Evolutionary conservation across 2,888 invertebrate species (phyloP), one percentile per base, ranked within the genome.

Genomic region (Octodonta nipae): DNA sequence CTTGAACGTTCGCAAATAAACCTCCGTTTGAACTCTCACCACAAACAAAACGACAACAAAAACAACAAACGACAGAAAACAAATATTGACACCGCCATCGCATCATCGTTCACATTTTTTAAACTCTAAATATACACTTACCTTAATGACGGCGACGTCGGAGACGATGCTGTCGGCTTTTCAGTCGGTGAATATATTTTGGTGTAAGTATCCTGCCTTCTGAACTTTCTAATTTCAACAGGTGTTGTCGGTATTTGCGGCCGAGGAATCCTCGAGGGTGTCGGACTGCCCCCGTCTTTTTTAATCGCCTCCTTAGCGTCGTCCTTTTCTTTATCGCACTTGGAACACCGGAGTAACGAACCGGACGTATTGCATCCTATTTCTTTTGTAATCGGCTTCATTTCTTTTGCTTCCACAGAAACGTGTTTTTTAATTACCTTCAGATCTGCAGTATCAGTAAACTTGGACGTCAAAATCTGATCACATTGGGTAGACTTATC

Each of bases 181-280:
- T 45, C 45, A 24, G 44, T 34, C 16, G 46, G 34, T 5, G 44
- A 39, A 38, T 50, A 52, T 24, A 62, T 54, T 46, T 62, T 63
- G 32, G 61, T 63, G 38, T 63, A 63, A 12, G 63, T 63, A 43
- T 61, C 59, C 41, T 63, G 63, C 35, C 63, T 43, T 37, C 52
- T 54, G 36, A 61, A 59, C 41, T 60, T 61, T 32, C 58, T 50
- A 33, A 41, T 49, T 49, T 60, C 61, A 12, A 55, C 51, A 13
- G 58, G 56, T 15, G 56, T 55, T 2, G 55, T 54, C 8, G 54
- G 53, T 31, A 57, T 42, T 40, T 52, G 52, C 6, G 51, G 54
- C 32, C 57, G 42, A 12, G 61, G 61, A 37, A 61, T 61, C 37
- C 56, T 51, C 15, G 60, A 60, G 4, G 54, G 51, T 6, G 50